Base-by-base conservation (phyloP, 1,140 invertebrate genomes). In the Drosophila navojoa region DNA sequence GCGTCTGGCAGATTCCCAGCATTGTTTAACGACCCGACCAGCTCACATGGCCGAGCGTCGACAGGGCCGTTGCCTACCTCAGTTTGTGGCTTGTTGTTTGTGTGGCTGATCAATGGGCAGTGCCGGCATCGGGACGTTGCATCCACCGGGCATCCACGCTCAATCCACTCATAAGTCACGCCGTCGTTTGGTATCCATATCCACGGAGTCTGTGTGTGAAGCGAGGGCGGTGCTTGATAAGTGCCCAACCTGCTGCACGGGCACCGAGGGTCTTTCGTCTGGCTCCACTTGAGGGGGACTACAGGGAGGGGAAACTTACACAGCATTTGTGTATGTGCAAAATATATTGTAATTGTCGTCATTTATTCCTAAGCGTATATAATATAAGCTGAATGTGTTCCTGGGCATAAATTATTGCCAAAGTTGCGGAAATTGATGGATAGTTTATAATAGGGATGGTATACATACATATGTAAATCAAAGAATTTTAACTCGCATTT, bases 101-200 rank as follows among this genome's bases (percentile, higher is more conserved):
- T 29, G 27, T 25, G 11, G 42, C 42, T 44, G 61, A 61, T 63
- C 52, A 66, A 55, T 70, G 38, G 52, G 32, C 47, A 27, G 42
- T 60, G 53, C 38, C 38, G 47, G 7, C 44, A 38, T 42, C 35
- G 11, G 35, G 44, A 27, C 35, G 11, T 50, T 5, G 38, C 45
- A 55, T 72, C 59, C 62, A 22, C 19, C 52, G 76, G 81, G 73
- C 76, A 74, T 38, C 64, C 70, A 81, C 66, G 52, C 55, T 85
- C 79, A 76, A 66, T 74, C 57, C 77, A 76, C 71, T 82, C 82
- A 87, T 79, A 87, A 87, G 82, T 87, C 82, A 86, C 79, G 79
- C 68, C 69, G 55, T 76, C 59, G 60, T 76, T 63, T 57, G 1
- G 32, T 6, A 29, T 29, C 27, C 27, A 29, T 7, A 29, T 5